Base-by-base conservation (phyloP, 2,888 invertebrate genomes). In the Tetragonula carbonaria region DNA sequence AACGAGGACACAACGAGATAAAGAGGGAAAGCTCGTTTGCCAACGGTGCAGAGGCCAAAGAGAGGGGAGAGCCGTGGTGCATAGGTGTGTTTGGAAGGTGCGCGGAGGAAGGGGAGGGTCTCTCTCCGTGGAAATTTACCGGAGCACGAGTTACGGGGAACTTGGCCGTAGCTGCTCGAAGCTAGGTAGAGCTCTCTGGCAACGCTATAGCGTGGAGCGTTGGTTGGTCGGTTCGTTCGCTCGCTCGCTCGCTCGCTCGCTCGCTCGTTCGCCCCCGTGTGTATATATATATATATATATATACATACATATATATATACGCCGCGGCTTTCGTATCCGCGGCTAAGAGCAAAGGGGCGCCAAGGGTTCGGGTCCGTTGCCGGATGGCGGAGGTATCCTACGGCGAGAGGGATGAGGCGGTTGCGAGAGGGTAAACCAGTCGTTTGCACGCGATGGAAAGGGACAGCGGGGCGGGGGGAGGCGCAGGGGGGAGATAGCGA, bases 91-190 rank as follows among this genome's bases (percentile, higher is more conserved):
- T 53, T 55, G 76, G 21, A 18, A 53, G 67, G 71, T 51, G 73
- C 18, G 57, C 28, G 67, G 63, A 55, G 75, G 65, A 62, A 38
- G 78, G 45, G 80, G 78, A 73, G 84, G 88, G 89, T 88, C 89
- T 33, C 89, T 33, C 33, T 87, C 90, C 87, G 91, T 90, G 93
- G 92, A 93, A 93, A 93, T 93, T 92, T 93, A 93, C 92, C 93
- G 91, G 89, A 92, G 92, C 93, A 92, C 93, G 92, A 93, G 92
- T 93, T 93, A 93, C 92, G 91, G 91, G 45, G 89, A 92, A 93
- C 89, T 92, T 92, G 91, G 87, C 90, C 91, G 90, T 92, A 88
- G 89, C 92, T 88, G 90, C 86, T 91, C 85, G 87, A 87, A 88
- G 90, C 88, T 78, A 74, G 84, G 84, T 86, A 68, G 76, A 62